These are phyloP conservation scores for Mesorhabditis spiculigera DNA, from an alignment of 2,888 invertebrate genomes.

Conservation along the genomic window DNA sequence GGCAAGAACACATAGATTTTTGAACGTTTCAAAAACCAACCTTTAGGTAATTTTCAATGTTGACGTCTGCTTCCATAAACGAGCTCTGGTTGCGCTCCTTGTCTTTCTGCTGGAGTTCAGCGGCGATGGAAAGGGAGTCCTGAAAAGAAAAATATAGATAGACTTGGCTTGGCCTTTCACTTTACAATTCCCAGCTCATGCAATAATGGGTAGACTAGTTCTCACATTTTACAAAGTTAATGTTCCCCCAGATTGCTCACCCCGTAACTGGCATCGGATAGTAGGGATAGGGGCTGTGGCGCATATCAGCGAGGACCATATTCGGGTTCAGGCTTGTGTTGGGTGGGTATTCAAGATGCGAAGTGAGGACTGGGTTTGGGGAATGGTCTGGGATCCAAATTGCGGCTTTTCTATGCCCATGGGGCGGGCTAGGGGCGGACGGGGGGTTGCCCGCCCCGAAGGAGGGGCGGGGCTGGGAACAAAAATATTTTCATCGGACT, in stretches of 20 bases:
- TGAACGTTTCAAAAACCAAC: neutral
- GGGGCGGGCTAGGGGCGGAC: neutral
- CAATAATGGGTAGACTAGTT: too few species aligned
- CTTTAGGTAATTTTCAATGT: slow-evolving; percentile 24
- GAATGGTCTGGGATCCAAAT: too few species aligned
- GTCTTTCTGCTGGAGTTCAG: slow-evolving; percentile 17
- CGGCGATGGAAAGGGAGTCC: slow-evolving; percentile 10
- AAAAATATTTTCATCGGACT: neutral
- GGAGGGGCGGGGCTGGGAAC: slow-evolving; percentile 1
- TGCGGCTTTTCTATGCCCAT: neutral
- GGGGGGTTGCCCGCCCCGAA: neutral
- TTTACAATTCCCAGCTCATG: too few species aligned
- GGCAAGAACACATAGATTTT: too few species aligned
- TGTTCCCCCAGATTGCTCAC: neutral
- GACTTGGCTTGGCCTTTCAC: too few species aligned
- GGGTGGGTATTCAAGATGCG: neutral
- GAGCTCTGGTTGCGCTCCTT: slow-evolving; percentile 15
- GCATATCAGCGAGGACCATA: too few species aligned
- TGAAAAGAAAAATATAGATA: neutral
- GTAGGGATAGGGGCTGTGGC: neutral
- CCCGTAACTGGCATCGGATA: neutral
- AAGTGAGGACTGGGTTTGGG: neutral
- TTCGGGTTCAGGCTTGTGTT: too few species aligned
- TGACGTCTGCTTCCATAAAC: slow-evolving; percentile 29
- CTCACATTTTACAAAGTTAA: too few species aligned